Evolutionary conservation across 2,113 vertebrate genomes (phyloP).

Genomic region (Andinoacara biseriatus): DNA sequence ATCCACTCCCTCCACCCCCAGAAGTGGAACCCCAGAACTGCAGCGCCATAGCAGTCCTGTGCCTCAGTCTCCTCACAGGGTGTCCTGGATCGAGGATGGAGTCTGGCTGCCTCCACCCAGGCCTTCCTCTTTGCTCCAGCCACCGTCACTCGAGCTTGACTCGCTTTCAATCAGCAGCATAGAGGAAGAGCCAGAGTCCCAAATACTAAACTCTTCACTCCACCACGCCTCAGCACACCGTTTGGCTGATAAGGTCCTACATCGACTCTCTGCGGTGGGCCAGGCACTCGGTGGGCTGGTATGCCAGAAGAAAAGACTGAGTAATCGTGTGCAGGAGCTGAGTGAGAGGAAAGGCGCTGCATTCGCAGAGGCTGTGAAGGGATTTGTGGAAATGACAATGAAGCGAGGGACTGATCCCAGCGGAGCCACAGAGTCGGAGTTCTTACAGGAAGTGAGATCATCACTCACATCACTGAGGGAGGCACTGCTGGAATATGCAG

Average conservation of each 20-base stretch:
- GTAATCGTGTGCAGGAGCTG: slow-evolving; percentile 80
- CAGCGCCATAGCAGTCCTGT: slow-evolving; percentile 35
- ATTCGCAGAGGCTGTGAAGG: slow-evolving; percentile 77
- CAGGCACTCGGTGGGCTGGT: slow-evolving; percentile 81
- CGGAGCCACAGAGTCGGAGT: slow-evolving; percentile 70
- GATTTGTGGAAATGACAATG: slow-evolving; percentile 66
- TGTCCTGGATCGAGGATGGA: slow-evolving; percentile 86
- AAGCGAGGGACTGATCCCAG: slow-evolving; percentile 23
- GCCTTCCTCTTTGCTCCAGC: slow-evolving; percentile 46
- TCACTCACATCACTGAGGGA: slow-evolving; percentile 82
- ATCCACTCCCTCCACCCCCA: neutral
- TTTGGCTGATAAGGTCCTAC: slow-evolving; percentile 80
- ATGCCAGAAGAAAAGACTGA: slow-evolving; percentile 76
- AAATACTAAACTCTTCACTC: neutral
- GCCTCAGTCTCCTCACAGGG: slow-evolving; percentile 79
- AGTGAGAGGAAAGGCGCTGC: slow-evolving; percentile 73
- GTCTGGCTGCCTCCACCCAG: slow-evolving; percentile 73
- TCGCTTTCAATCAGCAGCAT: slow-evolving; percentile 82
- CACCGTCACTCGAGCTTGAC: slow-evolving; percentile 71
- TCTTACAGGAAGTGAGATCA: slow-evolving; percentile 87
- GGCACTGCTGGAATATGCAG: slow-evolving; percentile 77
- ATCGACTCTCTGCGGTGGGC: slow-evolving; percentile 83
- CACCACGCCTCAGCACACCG: slow-evolving; percentile 42
- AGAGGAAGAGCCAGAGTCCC: slow-evolving; percentile 80
- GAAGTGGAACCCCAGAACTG: slow-evolving; percentile 10